These are phyloP conservation scores for Mongoloraphidia duomilia DNA, from an alignment of 2,888 invertebrate genomes.

Conservation along the genomic window DNA sequence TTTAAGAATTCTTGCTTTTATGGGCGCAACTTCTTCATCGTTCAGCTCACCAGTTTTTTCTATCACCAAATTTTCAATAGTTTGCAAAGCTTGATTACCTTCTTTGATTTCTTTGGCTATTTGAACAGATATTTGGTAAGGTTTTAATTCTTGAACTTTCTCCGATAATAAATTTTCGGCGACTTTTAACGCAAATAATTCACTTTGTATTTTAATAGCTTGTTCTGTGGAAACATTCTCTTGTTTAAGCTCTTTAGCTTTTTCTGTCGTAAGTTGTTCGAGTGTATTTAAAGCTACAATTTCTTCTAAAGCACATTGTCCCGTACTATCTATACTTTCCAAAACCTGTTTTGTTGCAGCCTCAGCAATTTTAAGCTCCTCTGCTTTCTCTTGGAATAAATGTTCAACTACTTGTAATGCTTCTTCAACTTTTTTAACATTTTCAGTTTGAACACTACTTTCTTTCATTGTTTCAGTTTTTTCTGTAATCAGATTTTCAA, in stretches of 20 bases:
- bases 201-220: constrained; percentile 1
- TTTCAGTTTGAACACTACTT: constrained; percentile 4
- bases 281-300: neutral
- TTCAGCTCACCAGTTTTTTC: too few relatives aligned
- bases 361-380: constrained; percentile 8
- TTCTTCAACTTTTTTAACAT: constrained; percentile 3
- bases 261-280: neutral
- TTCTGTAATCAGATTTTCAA: constrained; percentile 4
- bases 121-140: constrained; percentile 2
- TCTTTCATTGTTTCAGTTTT: constrained; percentile 6
- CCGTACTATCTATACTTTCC: neutral
- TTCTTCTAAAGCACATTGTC: neutral
- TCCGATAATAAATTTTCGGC: neutral
- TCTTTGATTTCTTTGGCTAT: neutral
- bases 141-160: constrained; percentile 1
- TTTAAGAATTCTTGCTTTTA: too few relatives aligned
- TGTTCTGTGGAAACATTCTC: constrained; percentile 1
- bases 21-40: too few relatives aligned
- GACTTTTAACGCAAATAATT: neutral
- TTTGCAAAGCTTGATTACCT: constrained; percentile 1
- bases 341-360: constrained; percentile 5
- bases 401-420: constrained; percentile 1
- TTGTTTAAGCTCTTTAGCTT: constrained; percentile 1
- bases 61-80: neutral
- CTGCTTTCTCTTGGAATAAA: neutral